phyloP scores from a whole-genome alignment of 2,888 invertebrate genomes.

The Synanthedon andrenaeformis region DNA sequence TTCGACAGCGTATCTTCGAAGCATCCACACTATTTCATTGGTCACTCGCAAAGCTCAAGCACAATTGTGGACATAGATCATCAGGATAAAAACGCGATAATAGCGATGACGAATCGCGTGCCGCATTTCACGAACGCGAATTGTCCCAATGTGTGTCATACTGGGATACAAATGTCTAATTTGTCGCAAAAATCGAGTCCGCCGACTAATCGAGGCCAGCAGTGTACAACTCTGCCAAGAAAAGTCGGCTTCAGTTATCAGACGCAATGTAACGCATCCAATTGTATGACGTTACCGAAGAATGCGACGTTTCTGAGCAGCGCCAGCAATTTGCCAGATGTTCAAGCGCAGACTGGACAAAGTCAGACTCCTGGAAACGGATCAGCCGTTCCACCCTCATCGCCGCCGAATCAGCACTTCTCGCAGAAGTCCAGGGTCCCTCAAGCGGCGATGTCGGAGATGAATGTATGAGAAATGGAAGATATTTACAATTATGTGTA shows the following conservation, averaged over 20 bases:
- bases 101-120: slow-evolving; percentile 61
- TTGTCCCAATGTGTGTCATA: slow-evolving; percentile 71
- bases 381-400: slow-evolving; percentile 40
- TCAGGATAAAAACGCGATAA: slow-evolving; percentile 73
- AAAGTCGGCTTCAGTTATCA: slow-evolving; percentile 63
- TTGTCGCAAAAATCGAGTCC: slow-evolving; percentile 57
- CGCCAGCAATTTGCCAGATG: slow-evolving; percentile 56
- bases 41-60: slow-evolving; percentile 82
- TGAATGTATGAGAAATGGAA: slow-evolving; percentile 85
- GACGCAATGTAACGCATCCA: slow-evolving; percentile 54
- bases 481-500: slow-evolving; percentile 71
- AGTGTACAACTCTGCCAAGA: slow-evolving; percentile 60
- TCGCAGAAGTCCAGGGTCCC: slow-evolving; percentile 74
- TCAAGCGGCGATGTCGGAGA: slow-evolving; percentile 88
- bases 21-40: slow-evolving; percentile 83
- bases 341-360: slow-evolving; percentile 62
- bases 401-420: slow-evolving; percentile 53
- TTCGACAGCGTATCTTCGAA: slow-evolving; percentile 74
- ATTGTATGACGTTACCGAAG: slow-evolving; percentile 73
- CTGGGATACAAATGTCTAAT: slow-evolving; percentile 70
- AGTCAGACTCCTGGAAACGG: slow-evolving; percentile 53
- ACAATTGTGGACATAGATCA: slow-evolving; percentile 88
- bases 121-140: slow-evolving; percentile 60
- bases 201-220: slow-evolving; percentile 48
- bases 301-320: slow-evolving; percentile 66